Evolutionary conservation across 2,888 invertebrate species (phyloP).

Genomic region (Physocephala rufipes): DNA sequence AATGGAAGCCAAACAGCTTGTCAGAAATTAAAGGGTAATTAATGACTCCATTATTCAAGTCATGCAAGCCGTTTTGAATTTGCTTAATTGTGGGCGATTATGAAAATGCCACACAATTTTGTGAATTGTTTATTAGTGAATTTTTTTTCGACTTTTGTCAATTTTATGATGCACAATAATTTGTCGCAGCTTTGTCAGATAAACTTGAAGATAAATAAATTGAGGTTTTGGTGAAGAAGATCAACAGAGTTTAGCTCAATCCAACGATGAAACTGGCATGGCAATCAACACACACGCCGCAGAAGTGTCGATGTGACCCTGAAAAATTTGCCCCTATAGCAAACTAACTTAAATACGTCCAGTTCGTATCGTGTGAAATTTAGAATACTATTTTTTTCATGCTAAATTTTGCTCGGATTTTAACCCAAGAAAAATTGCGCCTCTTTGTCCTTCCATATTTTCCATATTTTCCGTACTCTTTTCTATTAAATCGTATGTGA

Average conservation of each 20-base stretch:
- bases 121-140: conserved; percentile 38
- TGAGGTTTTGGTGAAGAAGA: no score
- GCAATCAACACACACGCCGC: no score
- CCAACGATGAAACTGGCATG: no score
- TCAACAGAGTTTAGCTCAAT: no score
- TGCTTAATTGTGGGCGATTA: conserved; percentile 8
- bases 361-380: no score
- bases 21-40: conserved; percentile 61
- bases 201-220: no score
- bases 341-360: no score
- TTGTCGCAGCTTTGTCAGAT: conserved; percentile 27
- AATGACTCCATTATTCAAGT: conserved; percentile 59
- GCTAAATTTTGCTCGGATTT: not conserved
- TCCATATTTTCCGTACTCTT: no score
- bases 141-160: conserved; percentile 31
- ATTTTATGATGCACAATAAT: conserved; percentile 30
- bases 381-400: no score
- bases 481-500: no score
- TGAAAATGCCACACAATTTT: conserved; percentile 37
- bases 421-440: conserved; percentile 14
- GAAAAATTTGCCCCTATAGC: no score
- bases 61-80: not conserved
- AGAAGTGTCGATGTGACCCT: no score
- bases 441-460: not conserved
- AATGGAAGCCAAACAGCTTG: conserved; percentile 35